phyloP scores from a whole-genome alignment of 2,797 vertebrate species.

The Mormyrops boulengeri region DNA sequence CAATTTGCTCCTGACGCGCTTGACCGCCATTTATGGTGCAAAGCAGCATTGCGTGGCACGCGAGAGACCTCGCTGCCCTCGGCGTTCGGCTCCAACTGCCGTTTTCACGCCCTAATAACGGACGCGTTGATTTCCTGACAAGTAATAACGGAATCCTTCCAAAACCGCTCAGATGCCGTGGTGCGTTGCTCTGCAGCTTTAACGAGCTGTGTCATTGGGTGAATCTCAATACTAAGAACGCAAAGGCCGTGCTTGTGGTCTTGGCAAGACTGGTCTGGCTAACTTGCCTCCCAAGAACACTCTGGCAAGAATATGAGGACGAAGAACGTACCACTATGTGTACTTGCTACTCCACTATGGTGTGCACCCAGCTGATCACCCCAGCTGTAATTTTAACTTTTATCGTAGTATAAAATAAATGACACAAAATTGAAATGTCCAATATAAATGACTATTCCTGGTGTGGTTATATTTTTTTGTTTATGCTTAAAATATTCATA shows the following conservation, averaged over 20 bases:
- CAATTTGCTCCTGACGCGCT: neutral
- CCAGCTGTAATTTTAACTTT: neutral
- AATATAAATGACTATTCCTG: neutral
- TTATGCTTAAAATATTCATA: neutral
- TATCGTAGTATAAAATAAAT: neutral
- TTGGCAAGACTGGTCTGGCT: neutral
- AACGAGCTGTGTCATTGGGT: neutral
- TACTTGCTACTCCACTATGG: neutral
- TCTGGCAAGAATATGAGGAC: neutral
- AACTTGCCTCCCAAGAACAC: neutral
- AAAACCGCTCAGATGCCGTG: neutral
- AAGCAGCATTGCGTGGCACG: neutral
- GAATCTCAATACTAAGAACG: neutral
- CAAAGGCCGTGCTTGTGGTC: neutral
- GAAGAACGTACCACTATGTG: neutral
- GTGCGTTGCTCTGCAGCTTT: neutral
- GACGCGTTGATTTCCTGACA: neutral
- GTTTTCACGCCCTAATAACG: neutral
- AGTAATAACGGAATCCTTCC: neutral
- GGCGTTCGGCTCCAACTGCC: neutral
- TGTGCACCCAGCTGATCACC: neutral
- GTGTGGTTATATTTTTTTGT: neutral
- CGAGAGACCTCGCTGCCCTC: neutral
- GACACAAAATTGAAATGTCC: neutral
- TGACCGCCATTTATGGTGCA: neutral